Base-by-base conservation (phyloP, 2,797 vertebrate genomes). In the Typhlichthys subterraneus region DNA sequence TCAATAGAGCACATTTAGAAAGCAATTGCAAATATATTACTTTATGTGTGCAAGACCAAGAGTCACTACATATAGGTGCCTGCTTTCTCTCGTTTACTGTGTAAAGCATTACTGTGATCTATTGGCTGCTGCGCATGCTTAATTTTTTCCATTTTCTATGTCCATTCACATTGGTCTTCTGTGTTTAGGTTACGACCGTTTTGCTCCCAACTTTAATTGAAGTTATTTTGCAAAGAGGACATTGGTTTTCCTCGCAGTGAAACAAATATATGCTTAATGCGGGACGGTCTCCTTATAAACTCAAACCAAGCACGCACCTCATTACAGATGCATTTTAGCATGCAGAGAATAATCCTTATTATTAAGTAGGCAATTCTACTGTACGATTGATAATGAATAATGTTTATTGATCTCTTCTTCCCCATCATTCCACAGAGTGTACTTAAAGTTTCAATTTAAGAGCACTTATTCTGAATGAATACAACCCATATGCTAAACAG, bases 381-480 rank as follows among this genome's bases (percentile, higher is more conserved):
- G 13, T 11, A 8, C 0, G 11, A 12, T 2, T 12, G 11, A 48
- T 48, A 48, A 1, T 48, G 2, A 48, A 48, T 4, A 11, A 12
- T 12, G 13, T 12, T 12, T 48, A 12, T 48, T 48, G 46, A 48
- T 38, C 33, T 5, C 33, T 38, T 5, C 5, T 8, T 23, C 33
- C 33, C 7, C 7, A 38, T 38, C 33, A 38, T 8, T 38, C 10
- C 11, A 9, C 9, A 46, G 9, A 46, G 45, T 57, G 52, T 33
- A 63, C 19, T 10, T 57, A 45, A 70, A 57, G 71, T 68, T 66
- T 80, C 62, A 82, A 82, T 48, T 48, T 48, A 6, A 79, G 59
- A 69, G 15, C 45, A 52, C 7, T 4, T 23, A 50, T 5, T 52
- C 13, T 69, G 58, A 55, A 61, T 5, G 17, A 63, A 53, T 57